Evolutionary conservation across 2,113 vertebrate species (phyloP).

Genomic region (Paraplagusia blochii): DNA sequence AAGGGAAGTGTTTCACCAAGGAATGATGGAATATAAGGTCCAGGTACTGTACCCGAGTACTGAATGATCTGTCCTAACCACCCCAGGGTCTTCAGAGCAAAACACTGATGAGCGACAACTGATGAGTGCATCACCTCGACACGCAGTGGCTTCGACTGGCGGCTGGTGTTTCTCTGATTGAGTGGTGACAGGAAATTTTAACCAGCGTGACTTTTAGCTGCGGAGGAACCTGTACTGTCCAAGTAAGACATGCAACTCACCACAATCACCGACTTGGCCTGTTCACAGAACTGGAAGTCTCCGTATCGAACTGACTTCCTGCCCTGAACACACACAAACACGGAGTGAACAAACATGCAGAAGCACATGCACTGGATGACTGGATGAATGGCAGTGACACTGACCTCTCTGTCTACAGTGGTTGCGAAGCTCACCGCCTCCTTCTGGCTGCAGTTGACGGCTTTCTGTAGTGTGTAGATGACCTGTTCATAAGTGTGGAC

Average conservation of each 20-base stretch:
- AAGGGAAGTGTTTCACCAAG: not conserved
- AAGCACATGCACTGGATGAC: not conserved
- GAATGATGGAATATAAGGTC: constrained; percentile 6
- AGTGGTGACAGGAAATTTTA: not conserved
- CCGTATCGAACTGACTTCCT: constrained; percentile 93
- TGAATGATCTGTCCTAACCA: constrained; percentile 93
- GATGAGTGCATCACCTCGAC: constrained; percentile 98
- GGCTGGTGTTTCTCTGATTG: constrained; percentile 90
- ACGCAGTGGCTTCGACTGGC: constrained; percentile 93
- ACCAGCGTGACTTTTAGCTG: not conserved
- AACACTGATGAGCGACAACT: constrained; percentile 95
- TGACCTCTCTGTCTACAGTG: constrained; percentile 95
- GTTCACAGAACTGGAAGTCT: constrained; percentile 93
- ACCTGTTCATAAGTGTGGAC: constrained; percentile 99
- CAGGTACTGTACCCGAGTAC: constrained; percentile 83
- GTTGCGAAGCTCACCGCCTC: constrained; percentile 96
- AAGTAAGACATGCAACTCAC: constrained; percentile 73
- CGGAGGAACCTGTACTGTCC: not conserved
- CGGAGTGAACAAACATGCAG: not conserved
- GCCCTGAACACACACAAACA: constrained; percentile 73
- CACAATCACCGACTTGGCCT: constrained; percentile 95
- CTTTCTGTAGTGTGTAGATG: constrained; percentile 97
- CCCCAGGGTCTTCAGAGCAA: constrained; percentile 88
- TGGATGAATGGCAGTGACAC: constrained; percentile 30
- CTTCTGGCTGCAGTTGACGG: constrained; percentile 95